These are phyloP conservation scores for Rhinogobius similis DNA, from an alignment of 2,113 vertebrate species.

Conservation along the genomic window DNA sequence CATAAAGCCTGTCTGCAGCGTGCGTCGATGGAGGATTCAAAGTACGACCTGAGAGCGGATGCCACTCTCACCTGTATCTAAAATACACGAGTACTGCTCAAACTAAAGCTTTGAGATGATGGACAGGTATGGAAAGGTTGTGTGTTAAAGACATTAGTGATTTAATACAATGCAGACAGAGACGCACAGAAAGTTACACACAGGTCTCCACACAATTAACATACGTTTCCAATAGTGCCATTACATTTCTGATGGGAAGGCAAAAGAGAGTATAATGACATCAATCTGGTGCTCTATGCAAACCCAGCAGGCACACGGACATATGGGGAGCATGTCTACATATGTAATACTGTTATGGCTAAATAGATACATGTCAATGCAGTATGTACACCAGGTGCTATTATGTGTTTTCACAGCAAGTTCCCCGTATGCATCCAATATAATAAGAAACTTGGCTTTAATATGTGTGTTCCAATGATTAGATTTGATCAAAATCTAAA, in stretches of 20 bases:
- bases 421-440: constrained; percentile 73
- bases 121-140: constrained; percentile 72
- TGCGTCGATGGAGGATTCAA: constrained; percentile 53
- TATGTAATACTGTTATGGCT: constrained; percentile 81
- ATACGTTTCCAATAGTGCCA: constrained; percentile 63
- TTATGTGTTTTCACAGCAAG: constrained; percentile 73
- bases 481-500: constrained; percentile 51
- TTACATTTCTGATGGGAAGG: constrained; percentile 72
- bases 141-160: constrained; percentile 68
- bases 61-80: constrained; percentile 34
- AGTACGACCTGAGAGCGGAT: constrained; percentile 46
- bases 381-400: constrained; percentile 76
- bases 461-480: constrained; percentile 29
- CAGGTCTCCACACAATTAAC: constrained; percentile 63
- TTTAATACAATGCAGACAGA: constrained; percentile 77
- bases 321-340: constrained; percentile 66
- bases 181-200: constrained; percentile 74
- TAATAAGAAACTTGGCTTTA: constrained; percentile 66
- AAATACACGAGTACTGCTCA: constrained; percentile 68
- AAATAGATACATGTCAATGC: constrained; percentile 77
- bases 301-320: constrained; percentile 77
- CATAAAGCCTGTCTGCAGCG: constrained; percentile 44
- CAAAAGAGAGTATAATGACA: constrained; percentile 66
- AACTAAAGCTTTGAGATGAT: constrained; percentile 70
- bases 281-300: constrained; percentile 73